Evolutionary conservation across 2,888 invertebrate species (phyloP), one percentile per base, ranked within the genome.

Genomic region (Timema cristinae): DNA sequence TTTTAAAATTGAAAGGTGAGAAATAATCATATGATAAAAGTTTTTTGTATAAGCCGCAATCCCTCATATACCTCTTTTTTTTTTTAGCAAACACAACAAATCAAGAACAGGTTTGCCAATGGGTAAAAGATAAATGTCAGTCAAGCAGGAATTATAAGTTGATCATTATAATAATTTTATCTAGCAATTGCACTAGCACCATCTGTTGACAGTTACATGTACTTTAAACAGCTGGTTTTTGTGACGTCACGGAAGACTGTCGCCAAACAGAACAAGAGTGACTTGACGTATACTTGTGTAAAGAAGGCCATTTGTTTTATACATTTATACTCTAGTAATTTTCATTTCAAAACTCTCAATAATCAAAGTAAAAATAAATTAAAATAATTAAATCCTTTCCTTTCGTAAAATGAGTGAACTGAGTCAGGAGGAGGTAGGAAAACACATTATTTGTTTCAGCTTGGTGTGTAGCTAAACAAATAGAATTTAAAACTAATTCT

Each of bases 401-500:
- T 32, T 32, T 32, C 52, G 54, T 11, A 77, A 72, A 75, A 93
- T 93, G 92, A 92, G 92, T 85, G 94, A 94, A 87, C 85, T 94
- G 78, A 92, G 90, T 81, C 93, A 92, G 83, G 94, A 94, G 84
- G 94, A 94, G 91, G 94, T 92, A 85, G 88, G 89, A 85, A 61
- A 52, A 13, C 32, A 6, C 52, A 47, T 10, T 63, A 32, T 68
- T 52, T 47, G 51, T 68, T 68, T 16, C 47, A 68, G 54, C 32
- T 32, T 32, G 32, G 32, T 32, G 32, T 32, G 32, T 1, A 32
- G 32, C 32, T 32, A 32, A 32, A 32, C 32, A 32, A 32, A 32
- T 32, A 32, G 32, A 32, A 32, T 32, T 32, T 32, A 32, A 32
- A 32, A 32, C 32, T 32, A 32, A 32, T 32, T 32, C 32, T 32